phyloP scores from a whole-genome alignment of 2,113 vertebrate genomes.

The Dunckerocampus dactyliophorus region DNA sequence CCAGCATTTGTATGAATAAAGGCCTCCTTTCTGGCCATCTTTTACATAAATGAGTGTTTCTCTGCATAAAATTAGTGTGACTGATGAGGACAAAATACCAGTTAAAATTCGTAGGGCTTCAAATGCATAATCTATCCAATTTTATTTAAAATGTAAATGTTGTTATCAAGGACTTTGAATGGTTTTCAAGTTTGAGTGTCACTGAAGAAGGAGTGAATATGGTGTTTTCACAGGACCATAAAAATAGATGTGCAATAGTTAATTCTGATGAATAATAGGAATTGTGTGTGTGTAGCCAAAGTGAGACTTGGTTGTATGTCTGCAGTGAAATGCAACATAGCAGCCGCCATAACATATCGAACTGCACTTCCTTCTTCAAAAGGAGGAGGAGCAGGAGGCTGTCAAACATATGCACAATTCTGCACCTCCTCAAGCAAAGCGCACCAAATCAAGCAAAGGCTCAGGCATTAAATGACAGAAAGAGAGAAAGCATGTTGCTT shows the following conservation, averaged over 20 bases:
- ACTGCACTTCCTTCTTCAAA: constrained; percentile 7
- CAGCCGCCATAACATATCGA: neutral
- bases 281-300: neutral
- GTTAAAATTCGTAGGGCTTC: neutral
- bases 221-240: no score
- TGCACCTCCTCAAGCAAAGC: constrained; percentile 8
- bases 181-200: no score
- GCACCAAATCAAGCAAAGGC: constrained; percentile 18
- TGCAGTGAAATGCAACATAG: constrained; percentile 11
- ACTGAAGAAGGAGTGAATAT: no score
- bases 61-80: neutral
- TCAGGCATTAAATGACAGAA: constrained; percentile 7
- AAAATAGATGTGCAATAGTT: no score
- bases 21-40: no score
- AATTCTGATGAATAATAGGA: neutral
- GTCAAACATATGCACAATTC: constrained; percentile 24
- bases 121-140: neutral
- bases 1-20: no score
- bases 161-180: no score
- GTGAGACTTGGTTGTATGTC: neutral
- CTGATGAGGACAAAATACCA: neutral
- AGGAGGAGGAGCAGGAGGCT: constrained; percentile 2
- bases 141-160: neutral
- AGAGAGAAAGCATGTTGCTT: constrained; percentile 5
- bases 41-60: no score